A percentile compares a stretch with the other conserved stretches of the same genome.
These are phyloP conservation scores for Zaprionus lachaisei DNA, from an alignment of 1,140 invertebrate genomes.

Conservation along the genomic window DNA sequence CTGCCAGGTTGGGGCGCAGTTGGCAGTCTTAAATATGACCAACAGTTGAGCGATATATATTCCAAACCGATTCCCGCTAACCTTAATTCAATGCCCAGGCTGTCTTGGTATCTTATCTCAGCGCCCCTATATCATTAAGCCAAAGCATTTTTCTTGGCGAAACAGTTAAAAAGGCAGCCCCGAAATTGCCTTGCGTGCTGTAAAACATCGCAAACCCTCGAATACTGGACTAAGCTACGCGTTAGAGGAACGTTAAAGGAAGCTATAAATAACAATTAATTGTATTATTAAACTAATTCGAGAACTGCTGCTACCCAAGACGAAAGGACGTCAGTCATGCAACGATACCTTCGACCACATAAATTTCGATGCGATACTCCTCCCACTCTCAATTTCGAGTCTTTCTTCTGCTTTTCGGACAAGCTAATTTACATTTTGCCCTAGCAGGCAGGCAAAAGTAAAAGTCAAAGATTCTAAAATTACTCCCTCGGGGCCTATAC, in stretches of 20 bases:
- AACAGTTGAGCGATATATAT: neutral
- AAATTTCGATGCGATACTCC: conserved; percentile 51
- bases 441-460: conserved; percentile 48
- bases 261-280: conserved; percentile 82
- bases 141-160: conserved; percentile 23
- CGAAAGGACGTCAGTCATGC: conserved; percentile 80
- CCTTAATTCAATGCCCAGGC: neutral
- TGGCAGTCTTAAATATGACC: neutral
- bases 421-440: conserved; percentile 78
- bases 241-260: conserved; percentile 54
- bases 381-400: neutral
- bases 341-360: conserved; percentile 56
- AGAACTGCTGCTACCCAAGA: conserved; percentile 28
- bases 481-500: conserved; percentile 60
- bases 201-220: conserved; percentile 50
- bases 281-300: conserved; percentile 82
- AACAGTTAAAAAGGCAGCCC: conserved; percentile 49
- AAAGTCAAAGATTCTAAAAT: conserved; percentile 72
- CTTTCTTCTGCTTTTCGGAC: conserved; percentile 3
- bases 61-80: neutral
- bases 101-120: neutral
- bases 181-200: conserved; percentile 63
- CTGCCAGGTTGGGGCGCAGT: conserved; percentile 1
- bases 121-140: conserved; percentile 55
- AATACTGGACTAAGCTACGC: conserved; percentile 14